Conservation (phyloP, 2,113 vertebrate species). For the Oreochromis aureus region DNA sequence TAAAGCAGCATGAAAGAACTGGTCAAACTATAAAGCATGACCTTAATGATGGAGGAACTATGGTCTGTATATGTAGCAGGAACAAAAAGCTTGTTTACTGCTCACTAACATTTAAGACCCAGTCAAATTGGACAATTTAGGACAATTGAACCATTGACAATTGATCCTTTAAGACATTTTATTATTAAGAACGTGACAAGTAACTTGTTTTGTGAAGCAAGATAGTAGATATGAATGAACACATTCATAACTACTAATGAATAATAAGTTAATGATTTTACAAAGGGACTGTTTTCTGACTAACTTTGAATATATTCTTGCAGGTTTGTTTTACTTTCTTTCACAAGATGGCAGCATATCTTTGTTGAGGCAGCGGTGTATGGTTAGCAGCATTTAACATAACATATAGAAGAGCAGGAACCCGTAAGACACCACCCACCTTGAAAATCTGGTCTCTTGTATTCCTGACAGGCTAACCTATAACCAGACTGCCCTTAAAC, state of each 20-base stretch:
- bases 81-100: not conserved
- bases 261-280: rapidly evolving
- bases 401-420: not conserved
- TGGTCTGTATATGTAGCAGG: not conserved
- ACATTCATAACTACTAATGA: not conserved
- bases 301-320: not conserved
- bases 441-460: not conserved
- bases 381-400: not conserved
- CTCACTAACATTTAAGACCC: not conserved
- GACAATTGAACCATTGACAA: not conserved
- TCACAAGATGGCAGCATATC: not conserved
- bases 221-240: rapidly evolving
- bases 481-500: not conserved
- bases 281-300: not conserved
- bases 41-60: not conserved
- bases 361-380: rapidly evolving
- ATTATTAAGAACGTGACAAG: not conserved
- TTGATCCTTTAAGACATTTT: not conserved
- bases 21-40: not conserved
- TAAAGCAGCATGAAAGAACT: not conserved
- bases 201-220: not conserved
- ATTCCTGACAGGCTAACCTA: not conserved
- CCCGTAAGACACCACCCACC: not conserved
- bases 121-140: not conserved
- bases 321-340: not conserved